Evolutionary conservation across 2,888 invertebrate species (phyloP), one percentile per base, ranked within the genome.

Genomic region (Orchesella flavescens): DNA sequence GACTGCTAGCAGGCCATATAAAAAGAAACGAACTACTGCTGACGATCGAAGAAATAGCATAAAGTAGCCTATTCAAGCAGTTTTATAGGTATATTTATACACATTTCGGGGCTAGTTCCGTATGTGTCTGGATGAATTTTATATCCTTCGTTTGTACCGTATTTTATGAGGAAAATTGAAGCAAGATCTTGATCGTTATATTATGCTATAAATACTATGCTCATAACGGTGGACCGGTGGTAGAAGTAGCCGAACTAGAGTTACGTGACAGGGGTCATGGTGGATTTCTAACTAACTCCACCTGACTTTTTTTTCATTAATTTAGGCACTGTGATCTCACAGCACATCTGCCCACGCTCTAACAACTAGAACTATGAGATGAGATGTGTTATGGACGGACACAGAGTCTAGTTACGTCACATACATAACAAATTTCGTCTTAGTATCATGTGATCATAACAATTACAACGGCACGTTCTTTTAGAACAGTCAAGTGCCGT

Each of bases 171-270:
- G 7, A 46, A 24, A n/a, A 23, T 49, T 46, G 61, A 77, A 68
- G 69, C 57, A 44, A 66, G 68, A 55, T 75, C 66, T 34, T 75
- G 74, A 76, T 76, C 68, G 68, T 76, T 76, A 57, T 76, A 76
- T 66, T 44, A 57, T 68, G 68, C n/a, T 59, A 65, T 68, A 57
- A 65, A 66, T 34, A 34, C 53, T 13, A 53, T 63, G 44, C 2
- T 34, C 34, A 34, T 34, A 12, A 59, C 55, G 19, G 44, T 23
- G 12, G 46, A 19, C 9, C 34, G 46, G 21, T 17, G 12, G 44
- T 46, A 7, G 3, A 34, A 34, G 34, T 34, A 34, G 34, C 34
- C 34, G 3, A 34, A 34, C 34, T 7, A 34, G 34, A 34, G 34
- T 34, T 34, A 34, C 34, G 34, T 34, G 34, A 34, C 34, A 34